These are phyloP conservation scores for Hirtodrosophila cameraria DNA, from an alignment of 2,888 invertebrate species.

Conservation along the genomic window DNA sequence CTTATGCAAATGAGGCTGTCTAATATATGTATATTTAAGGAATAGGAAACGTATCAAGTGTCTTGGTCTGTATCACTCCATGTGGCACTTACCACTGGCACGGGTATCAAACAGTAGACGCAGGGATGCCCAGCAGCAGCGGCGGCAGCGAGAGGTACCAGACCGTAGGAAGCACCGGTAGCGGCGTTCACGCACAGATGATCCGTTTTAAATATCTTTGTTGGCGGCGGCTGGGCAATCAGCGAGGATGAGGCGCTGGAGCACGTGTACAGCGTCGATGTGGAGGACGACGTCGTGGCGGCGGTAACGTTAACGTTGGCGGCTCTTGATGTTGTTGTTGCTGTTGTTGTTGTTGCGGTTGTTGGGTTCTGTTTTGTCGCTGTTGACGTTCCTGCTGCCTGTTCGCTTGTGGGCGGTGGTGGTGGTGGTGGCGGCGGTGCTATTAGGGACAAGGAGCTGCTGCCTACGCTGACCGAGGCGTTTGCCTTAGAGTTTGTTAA, in stretches of 20 bases:
- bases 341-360: conserved; percentile 25
- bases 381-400: conserved; percentile 28
- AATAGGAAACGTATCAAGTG: no score
- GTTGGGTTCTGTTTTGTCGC: conserved; percentile 23
- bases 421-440: conserved; percentile 29
- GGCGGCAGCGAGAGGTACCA: conserved; percentile 81
- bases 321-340: conserved; percentile 14
- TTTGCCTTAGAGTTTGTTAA: conserved; percentile 58
- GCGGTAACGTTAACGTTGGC: conserved; percentile 15
- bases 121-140: conserved; percentile 83
- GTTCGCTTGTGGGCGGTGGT: conserved; percentile 18
- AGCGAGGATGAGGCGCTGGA: conserved; percentile 78
- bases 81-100: conserved; percentile 80
- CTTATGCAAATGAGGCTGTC: conserved; percentile 46
- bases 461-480: conserved; percentile 63
- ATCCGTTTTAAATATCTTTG: conserved; percentile 83
- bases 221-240: conserved; percentile 82
- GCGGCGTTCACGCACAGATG: conserved; percentile 81
- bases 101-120: conserved; percentile 83
- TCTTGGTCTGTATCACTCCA: no score
- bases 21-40: no score
- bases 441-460: conserved; percentile 29
- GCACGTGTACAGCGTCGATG: conserved; percentile 76
- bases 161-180: conserved; percentile 81
- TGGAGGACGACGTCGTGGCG: conserved; percentile 44